Evolutionary conservation across 1,140 invertebrate species (phyloP), one percentile per base, ranked within the genome.

Genomic region (Scaptodrosophila lebanonensis): DNA sequence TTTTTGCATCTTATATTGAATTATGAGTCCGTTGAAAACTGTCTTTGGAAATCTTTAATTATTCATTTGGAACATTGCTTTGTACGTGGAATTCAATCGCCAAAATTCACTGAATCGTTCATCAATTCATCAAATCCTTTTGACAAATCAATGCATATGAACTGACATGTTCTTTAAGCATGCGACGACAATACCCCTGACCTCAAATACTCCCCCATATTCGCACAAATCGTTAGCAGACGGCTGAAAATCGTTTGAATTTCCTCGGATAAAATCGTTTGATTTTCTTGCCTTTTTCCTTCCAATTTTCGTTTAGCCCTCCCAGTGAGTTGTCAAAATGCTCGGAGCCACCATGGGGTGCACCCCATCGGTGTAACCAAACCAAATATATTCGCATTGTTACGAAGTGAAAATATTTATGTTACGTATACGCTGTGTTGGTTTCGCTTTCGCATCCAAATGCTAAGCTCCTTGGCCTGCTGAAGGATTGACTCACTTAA

Each of bases 301-400:
- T 58, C 32, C 44, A 16, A 47, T 17, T 44, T 57, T 17, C 32
- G 27, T 40, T 47, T 48, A 39, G 43, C 45, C 27, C 35, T 15
- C 1, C 15, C 1, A n/a, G n/a, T n/a, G n/a, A n/a, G n/a, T n/a
- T n/a, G n/a, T n/a, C n/a, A n/a, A n/a, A n/a, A n/a, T n/a, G n/a
- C n/a, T n/a, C n/a, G n/a, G n/a, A 8, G 30, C 22, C 9, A 35
- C 35, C 29, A 13, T 17, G 49, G 61, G 49, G 27, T 59, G 49
- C 45, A 54, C 52, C 50, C 56, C 66, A 68, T 77, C 54, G 68
- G 73, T 82, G n/a, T n/a, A n/a, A n/a, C n/a, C n/a, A n/a, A 79
- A 73, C 56, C 73, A 79, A 79, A 82, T 82, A 79, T 69, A 79
- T 71, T 79, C 53, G 59, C 65, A 75, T 82, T 69, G 73, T 82